Evolutionary conservation across 2,113 vertebrate genomes (phyloP), one percentile per base, ranked within the genome.

Genomic region (Catharus minimus): DNA sequence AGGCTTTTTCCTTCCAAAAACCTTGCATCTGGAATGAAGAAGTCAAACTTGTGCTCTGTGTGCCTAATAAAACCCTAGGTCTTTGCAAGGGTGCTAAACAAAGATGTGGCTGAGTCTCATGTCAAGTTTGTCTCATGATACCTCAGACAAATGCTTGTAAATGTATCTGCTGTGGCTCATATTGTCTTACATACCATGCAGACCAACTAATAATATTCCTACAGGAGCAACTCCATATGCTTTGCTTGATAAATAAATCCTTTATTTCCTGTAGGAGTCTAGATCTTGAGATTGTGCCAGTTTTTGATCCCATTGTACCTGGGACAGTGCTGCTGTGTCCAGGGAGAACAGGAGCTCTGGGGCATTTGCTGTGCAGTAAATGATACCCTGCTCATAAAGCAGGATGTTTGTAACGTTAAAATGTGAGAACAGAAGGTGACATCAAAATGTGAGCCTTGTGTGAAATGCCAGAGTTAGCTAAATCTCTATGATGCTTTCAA

Each of bases 371-470:
- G 26, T 49, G 50, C 74, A 30, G 1, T 79, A 66, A 82, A 53
- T 32, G 39, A 85, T 66, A 87, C 73, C 81, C 58, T 80, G 73
- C 67, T 83, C 52, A 55, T 55, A 82, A 76, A 73, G 50, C 69
- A 87, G 69, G 39, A 76, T 76, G 66, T 58, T 82, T 44, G 47
- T 69, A 78, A 75, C 58, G 72, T 85, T 77, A 60, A 95, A 75
- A 77, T 90, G 74, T 53, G 64, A 73, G 77, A 92, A 82, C 44
- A 79, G 77, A 89, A 93, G 47, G 74, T 64, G 67, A 92, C 93
- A 87, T 90, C 12, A 69, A 87, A 92, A 91, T 62, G 41, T 60
- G 86, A 92, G 71, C 80, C 84, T 69, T 58, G 47, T 60, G 73
- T 47, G 78, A 91, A 93, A 87, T 41, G 43, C 46, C 83, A 50